phyloP scores from a whole-genome alignment of 2,797 vertebrate species.

The Macropus fuliginosus region DNA sequence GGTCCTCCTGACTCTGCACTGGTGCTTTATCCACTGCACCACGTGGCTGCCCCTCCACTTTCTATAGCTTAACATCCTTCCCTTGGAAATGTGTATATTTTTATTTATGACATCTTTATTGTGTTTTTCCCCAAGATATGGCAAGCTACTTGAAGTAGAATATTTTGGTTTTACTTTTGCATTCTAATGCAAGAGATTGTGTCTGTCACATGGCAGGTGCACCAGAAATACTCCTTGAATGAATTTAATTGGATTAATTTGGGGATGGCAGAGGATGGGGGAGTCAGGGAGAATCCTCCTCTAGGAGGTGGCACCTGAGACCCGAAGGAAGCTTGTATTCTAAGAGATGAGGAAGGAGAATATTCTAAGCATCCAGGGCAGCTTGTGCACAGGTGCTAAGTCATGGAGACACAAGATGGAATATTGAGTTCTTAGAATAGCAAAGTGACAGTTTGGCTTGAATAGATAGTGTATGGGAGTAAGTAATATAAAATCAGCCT shows the following conservation, averaged over 20 bases:
- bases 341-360: background rate
- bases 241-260: background rate
- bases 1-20: too few species aligned
- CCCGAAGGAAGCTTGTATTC: background rate
- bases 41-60: background rate
- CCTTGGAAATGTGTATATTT: background rate
- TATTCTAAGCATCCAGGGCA: background rate
- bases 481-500: background rate
- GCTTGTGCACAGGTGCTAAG: background rate
- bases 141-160: background rate
- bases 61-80: background rate
- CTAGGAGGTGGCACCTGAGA: background rate
- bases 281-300: background rate
- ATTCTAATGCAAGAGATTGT: background rate
- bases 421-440: background rate
- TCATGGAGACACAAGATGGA: background rate
- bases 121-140: background rate
- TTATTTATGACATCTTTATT: background rate
- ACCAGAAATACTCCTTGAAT: background rate
- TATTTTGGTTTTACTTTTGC: background rate
- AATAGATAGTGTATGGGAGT: background rate
- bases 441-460: background rate
- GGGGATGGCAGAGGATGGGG: background rate
- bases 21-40: too few species aligned
- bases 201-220: background rate